Evolutionary conservation across 2,797 vertebrate species (phyloP).

Genomic region (Mastacembelus armatus): DNA sequence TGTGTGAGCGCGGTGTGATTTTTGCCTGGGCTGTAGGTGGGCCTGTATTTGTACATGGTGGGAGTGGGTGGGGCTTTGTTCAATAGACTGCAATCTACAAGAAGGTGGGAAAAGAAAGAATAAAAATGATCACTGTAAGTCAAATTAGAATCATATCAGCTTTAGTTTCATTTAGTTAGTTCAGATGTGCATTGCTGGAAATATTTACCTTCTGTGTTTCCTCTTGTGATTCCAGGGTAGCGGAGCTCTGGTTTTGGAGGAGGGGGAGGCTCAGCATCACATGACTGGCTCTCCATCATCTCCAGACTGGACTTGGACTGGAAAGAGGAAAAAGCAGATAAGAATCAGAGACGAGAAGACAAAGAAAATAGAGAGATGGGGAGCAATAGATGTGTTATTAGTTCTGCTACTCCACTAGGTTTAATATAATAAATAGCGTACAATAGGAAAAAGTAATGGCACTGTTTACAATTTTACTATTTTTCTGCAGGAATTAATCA

Average conservation of each 20-base stretch:
- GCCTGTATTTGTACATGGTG: slow-evolving; percentile 97
- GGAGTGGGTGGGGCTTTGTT: slow-evolving; percentile 94
- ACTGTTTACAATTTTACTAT: too few species aligned
- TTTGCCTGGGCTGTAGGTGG: slow-evolving; percentile 90
- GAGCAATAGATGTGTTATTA: too few species aligned
- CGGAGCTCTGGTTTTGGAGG: slow-evolving; percentile 96
- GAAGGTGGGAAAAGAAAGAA: neutral
- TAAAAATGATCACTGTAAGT: neutral
- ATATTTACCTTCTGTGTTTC: slow-evolving; percentile 79
- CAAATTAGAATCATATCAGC: neutral
- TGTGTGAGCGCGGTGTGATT: slow-evolving; percentile 89
- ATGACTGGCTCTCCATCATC: slow-evolving; percentile 97
- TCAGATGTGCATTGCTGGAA: too few species aligned
- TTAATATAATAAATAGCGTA: too few species aligned
- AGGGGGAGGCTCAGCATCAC: slow-evolving; percentile 93
- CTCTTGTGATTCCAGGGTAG: slow-evolving; percentile 83
- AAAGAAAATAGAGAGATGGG: neutral
- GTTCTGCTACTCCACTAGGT: too few species aligned
- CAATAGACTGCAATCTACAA: slow-evolving; percentile 89
- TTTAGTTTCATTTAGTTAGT: neutral
- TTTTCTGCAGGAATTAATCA: too few species aligned
- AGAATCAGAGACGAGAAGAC: neutral
- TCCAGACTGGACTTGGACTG: slow-evolving; percentile 97
- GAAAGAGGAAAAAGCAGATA: neutral
- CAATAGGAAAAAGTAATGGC: too few species aligned